Evolutionary conservation across 37 sponge, comb jelly and placozoan genomes (phyloP).

Genomic region (Geodia barretti): DNA sequence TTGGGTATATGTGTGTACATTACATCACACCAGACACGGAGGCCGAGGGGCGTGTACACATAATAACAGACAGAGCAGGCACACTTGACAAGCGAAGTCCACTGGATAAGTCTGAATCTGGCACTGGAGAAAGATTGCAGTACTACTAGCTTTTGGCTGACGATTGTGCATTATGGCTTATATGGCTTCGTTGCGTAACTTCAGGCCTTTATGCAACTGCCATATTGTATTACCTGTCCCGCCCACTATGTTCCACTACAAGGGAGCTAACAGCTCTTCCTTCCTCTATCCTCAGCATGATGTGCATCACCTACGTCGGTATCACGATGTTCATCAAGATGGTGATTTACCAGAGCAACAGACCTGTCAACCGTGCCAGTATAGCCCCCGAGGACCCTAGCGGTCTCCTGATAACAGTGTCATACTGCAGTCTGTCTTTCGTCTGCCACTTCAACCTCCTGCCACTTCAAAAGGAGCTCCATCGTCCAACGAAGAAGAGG

Average conservation of each 20-base stretch:
- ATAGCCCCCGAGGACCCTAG: background rate
- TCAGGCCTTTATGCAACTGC: too few species aligned
- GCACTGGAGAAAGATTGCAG: too few species aligned
- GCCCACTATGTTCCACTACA: background rate
- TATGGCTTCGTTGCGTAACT: too few species aligned
- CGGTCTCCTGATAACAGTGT: slow-evolving; percentile 41
- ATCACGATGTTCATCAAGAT: slow-evolving; percentile 14
- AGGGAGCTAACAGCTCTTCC: background rate
- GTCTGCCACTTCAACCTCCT: slow-evolving; percentile 86
- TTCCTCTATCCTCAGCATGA: slow-evolving; percentile 22
- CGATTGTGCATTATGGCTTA: too few species aligned
- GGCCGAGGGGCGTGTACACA: too few species aligned
- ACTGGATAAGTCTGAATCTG: too few species aligned
- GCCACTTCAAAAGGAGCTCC: slow-evolving; percentile 69
- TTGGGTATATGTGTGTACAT: slow-evolving; percentile 46
- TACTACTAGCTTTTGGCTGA: too few species aligned
- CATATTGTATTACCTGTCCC: too few species aligned
- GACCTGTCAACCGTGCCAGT: background rate
- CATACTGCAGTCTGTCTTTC: slow-evolving; percentile 71
- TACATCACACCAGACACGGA: too few species aligned
- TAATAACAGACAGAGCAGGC: too few species aligned
- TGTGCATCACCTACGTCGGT: slow-evolving; percentile 28
- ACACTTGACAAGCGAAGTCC: too few species aligned
- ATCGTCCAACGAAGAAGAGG: slow-evolving; percentile 25
- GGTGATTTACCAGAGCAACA: background rate